phyloP scores from a whole-genome alignment of 2,797 vertebrate species.

The Galaxias olidus region DNA sequence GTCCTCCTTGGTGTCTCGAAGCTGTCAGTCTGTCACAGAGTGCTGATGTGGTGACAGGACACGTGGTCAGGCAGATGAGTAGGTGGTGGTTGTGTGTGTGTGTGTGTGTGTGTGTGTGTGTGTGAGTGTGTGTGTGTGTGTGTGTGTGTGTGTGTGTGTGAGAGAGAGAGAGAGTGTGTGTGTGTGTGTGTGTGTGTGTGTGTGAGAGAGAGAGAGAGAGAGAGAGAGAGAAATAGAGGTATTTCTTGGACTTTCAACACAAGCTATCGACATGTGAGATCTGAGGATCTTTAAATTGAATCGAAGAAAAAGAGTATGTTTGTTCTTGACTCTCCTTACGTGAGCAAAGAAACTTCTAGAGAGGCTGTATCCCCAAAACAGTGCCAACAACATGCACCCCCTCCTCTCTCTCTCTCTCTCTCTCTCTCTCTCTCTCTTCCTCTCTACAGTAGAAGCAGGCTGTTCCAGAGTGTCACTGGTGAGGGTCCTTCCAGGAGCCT shows the following conservation, averaged over 20 bases:
- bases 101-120: constrained; percentile 11
- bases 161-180: neutral
- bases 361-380: too few relatives aligned
- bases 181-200: constrained; percentile 1
- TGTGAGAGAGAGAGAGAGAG: neutral
- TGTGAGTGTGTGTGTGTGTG: neutral
- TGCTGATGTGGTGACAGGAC: neutral
- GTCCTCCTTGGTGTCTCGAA: constrained; percentile 10
- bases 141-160: neutral
- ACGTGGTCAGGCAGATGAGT: neutral
- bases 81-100: constrained; percentile 7
- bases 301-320: too few relatives aligned
- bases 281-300: too few relatives aligned
- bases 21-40: constrained; percentile 1
- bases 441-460: too few relatives aligned
- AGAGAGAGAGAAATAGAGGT: neutral
- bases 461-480: too few relatives aligned
- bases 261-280: too few relatives aligned
- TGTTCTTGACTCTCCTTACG: too few relatives aligned
- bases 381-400: too few relatives aligned
- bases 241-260: neutral
- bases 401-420: too few relatives aligned
- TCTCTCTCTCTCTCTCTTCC: too few relatives aligned
- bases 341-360: too few relatives aligned
- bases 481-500: constrained; percentile 22